Conservation (phyloP, 2,113 vertebrate species). For the Microcebus murinus region DNA sequence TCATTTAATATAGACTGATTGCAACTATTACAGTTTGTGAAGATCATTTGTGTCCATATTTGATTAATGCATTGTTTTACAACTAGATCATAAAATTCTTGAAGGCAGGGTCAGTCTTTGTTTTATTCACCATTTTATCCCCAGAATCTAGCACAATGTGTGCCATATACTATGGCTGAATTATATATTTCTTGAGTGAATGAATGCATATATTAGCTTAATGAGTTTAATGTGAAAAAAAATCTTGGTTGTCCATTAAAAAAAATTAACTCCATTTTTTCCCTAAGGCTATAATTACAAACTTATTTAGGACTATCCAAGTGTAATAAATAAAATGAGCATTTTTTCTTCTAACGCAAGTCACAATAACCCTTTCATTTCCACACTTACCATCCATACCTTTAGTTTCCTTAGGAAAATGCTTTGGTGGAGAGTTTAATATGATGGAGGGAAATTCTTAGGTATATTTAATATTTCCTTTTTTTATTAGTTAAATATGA, state of each 20-base stretch:
- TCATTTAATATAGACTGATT: no score
- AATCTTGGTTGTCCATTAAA: neutral
- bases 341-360: neutral
- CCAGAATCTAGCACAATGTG: no score
- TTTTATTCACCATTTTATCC: no score
- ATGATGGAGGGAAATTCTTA: neutral
- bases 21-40: no score
- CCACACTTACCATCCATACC: neutral
- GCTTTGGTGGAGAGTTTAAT: neutral
- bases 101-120: no score
- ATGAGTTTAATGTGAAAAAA: neutral
- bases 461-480: neutral
- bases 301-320: neutral
- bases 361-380: neutral
- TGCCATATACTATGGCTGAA: no score
- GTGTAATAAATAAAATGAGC: neutral
- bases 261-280: neutral
- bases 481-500: neutral
- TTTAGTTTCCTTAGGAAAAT: slow-evolving; percentile 8
- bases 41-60: no score
- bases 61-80: no score
- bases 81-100: no score
- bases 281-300: neutral
- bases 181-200: no score
- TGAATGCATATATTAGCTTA: no score